phyloP scores from a whole-genome alignment of 2,888 invertebrate genomes.

The Capitulum mitella region DNA sequence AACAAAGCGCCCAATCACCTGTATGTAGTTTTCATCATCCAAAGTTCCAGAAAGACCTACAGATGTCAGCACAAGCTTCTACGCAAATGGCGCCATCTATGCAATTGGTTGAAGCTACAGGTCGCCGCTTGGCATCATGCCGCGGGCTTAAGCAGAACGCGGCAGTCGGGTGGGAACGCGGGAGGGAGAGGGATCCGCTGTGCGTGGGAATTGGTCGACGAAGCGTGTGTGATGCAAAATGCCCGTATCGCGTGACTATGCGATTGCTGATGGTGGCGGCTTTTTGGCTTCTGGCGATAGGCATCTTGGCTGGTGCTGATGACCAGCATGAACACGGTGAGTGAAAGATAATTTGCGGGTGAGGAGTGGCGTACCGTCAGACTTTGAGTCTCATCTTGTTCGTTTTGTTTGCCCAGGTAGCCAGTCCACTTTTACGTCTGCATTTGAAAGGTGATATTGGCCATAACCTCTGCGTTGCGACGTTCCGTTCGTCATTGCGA shows the following conservation, averaged over 20 bases:
- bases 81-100: background rate
- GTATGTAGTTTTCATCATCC: too few relatives aligned
- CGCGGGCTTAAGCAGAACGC: background rate
- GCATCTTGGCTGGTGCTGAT: background rate
- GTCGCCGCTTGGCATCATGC: background rate
- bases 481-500: too few relatives aligned
- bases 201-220: background rate
- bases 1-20: too few relatives aligned
- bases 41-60: too few relatives aligned
- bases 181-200: background rate
- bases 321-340: background rate
- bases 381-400: too few relatives aligned
- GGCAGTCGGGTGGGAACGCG: background rate
- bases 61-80: background rate
- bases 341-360: background rate
- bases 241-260: slow-evolving; percentile 1
- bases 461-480: too few relatives aligned
- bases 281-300: background rate
- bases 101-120: background rate
- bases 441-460: too few relatives aligned
- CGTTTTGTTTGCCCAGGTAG: too few relatives aligned
- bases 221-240: slow-evolving; percentile 4
- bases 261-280: slow-evolving; percentile 6
- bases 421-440: too few relatives aligned
- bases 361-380: too few relatives aligned